Conservation (phyloP, 2,113 vertebrate genomes). For the Callopanchax toddi region DNA sequence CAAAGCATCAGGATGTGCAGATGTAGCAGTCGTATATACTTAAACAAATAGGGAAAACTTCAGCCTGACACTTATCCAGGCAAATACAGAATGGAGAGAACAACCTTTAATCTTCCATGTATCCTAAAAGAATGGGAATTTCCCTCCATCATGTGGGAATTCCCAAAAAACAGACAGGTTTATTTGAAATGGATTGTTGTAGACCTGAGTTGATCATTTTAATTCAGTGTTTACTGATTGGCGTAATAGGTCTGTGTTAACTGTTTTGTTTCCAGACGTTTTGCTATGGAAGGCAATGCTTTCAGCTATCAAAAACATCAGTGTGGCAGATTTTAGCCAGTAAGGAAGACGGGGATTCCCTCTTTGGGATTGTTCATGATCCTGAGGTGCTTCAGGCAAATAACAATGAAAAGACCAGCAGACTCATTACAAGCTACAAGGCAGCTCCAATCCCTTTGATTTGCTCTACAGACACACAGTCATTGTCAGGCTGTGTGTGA, state of each 20-base stretch:
- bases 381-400: conserved; percentile 50
- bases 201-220: conserved; percentile 41
- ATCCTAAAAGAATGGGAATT: conserved; percentile 80
- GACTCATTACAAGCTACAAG: conserved; percentile 63
- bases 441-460: conserved; percentile 53
- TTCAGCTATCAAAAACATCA: conserved; percentile 34
- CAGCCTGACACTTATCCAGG: conserved; percentile 55
- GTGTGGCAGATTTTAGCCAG: conserved; percentile 24
- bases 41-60: conserved; percentile 42
- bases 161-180: conserved; percentile 65
- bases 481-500: conserved; percentile 37
- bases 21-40: conserved; percentile 28
- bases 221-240: conserved; percentile 19
- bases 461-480: conserved; percentile 27
- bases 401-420: conserved; percentile 58
- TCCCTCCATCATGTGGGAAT: conserved; percentile 76
- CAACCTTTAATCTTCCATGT: conserved; percentile 75
- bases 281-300: conserved; percentile 13
- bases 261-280: conserved; percentile 3
- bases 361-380: conserved; percentile 45
- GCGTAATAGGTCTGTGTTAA: conserved; percentile 14
- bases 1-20: conserved; percentile 45
- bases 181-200: conserved; percentile 50
- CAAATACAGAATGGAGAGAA: conserved; percentile 63
- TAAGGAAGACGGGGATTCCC: conserved; percentile 47